Evolutionary conservation across 2,113 vertebrate genomes (phyloP).

Genomic region (Channa argus): DNA sequence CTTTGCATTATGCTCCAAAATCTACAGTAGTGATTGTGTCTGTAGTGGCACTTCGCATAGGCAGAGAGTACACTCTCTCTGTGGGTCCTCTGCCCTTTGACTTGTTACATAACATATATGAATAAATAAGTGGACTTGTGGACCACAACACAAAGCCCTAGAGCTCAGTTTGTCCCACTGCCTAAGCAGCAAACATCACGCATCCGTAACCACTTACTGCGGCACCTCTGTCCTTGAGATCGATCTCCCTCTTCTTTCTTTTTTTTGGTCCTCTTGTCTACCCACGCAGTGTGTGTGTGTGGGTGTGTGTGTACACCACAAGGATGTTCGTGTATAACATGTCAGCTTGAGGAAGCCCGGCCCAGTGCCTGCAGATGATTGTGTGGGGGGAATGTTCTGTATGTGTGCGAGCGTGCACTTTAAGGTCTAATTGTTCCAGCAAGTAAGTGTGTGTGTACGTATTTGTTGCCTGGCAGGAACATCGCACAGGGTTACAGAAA

Average conservation of each 20-base stretch:
- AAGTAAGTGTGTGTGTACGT: conserved; percentile 12
- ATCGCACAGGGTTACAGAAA: conserved; percentile 67
- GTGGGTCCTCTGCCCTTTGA: background rate
- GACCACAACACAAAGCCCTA: conserved; percentile 24
- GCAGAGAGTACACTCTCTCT: background rate
- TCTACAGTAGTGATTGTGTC: background rate
- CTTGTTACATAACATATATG: conserved; percentile 43
- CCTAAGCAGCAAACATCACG: conserved; percentile 26
- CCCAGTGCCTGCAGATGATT: conserved; percentile 23
- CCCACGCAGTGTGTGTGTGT: conserved; percentile 17
- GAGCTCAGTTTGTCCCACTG: conserved; percentile 35
- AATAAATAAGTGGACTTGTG: conserved; percentile 43
- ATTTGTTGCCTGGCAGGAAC: conserved; percentile 52
- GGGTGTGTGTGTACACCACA: background rate
- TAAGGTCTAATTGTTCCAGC: conserved; percentile 43
- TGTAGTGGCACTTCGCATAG: background rate
- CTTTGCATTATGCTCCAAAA: background rate
- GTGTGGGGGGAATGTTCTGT: conserved; percentile 31
- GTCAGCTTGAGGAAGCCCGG: conserved; percentile 16
- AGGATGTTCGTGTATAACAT: conserved; percentile 26
- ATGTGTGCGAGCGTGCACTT: conserved; percentile 16
- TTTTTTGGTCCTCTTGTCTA: conserved; percentile 20
- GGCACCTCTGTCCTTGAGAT: conserved; percentile 41
- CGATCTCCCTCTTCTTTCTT: background rate
- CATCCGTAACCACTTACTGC: conserved; percentile 28